Evolutionary conservation across 1,140 invertebrate genomes (phyloP).

Genomic region (Trigoniulus corallinus): DNA sequence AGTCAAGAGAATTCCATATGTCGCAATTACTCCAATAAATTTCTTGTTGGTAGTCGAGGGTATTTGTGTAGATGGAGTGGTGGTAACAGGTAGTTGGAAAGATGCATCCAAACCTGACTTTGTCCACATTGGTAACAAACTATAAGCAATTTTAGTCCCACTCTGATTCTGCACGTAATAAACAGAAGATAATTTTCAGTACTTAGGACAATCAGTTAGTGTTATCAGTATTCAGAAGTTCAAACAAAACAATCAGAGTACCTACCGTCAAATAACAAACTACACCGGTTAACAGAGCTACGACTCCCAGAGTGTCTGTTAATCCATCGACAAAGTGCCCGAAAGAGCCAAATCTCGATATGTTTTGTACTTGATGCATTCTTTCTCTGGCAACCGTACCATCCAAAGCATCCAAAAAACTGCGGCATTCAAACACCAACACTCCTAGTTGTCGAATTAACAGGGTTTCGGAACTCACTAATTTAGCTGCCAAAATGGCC

Average conservation of each 20-base stretch:
- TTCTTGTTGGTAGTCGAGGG: too few species aligned
- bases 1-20: too few species aligned
- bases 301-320: slow-evolving; percentile 19
- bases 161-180: not conserved
- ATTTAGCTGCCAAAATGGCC: slow-evolving; percentile 45
- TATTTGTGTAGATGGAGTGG: too few species aligned
- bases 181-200: not conserved
- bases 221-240: slow-evolving; percentile 18
- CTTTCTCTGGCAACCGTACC: slow-evolving; percentile 51
- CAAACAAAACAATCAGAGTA: slow-evolving; percentile 32
- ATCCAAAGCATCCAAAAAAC: slow-evolving; percentile 60
- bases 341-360: slow-evolving; percentile 44
- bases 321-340: slow-evolving; percentile 44
- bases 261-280: too few species aligned
- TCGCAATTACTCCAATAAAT: too few species aligned
- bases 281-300: slow-evolving; percentile 32
- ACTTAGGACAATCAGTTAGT: not conserved
- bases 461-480: slow-evolving; percentile 46
- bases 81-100: too few species aligned
- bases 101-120: slow-evolving; percentile 20
- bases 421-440: slow-evolving; percentile 51
- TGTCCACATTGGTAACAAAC: not conserved
- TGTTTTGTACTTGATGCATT: slow-evolving; percentile 26
- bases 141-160: not conserved
- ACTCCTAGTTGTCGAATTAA: slow-evolving; percentile 46